Conservation (phyloP, 2,113 vertebrate genomes). For the Callocephalon fimbriatum region DNA sequence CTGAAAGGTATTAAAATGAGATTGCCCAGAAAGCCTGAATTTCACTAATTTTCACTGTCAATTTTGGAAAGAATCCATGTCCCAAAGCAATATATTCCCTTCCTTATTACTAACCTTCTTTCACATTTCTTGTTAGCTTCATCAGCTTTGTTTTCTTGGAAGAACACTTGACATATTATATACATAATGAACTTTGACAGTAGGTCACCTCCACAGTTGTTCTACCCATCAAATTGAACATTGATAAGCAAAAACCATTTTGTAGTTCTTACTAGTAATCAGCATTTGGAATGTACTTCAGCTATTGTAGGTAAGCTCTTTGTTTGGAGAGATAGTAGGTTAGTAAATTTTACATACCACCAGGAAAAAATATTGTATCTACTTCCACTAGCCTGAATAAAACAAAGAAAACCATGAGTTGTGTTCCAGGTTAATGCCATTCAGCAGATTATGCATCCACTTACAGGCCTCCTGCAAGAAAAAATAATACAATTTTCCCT, state of each 20-base stretch:
- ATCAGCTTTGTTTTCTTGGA: neutral
- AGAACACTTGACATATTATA: neutral
- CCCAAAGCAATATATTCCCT: neutral
- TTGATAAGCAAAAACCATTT: neutral
- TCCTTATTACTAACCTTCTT: neutral
- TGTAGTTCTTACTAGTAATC: neutral
- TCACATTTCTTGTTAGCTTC: neutral
- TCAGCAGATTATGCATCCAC: neutral
- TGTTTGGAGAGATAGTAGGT: neutral
- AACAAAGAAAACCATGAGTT: neutral
- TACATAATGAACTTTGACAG: neutral
- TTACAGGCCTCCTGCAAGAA: neutral
- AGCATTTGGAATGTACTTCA: neutral
- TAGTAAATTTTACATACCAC: neutral
- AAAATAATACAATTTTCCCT: neutral
- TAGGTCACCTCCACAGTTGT: neutral
- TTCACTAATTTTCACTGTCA: neutral
- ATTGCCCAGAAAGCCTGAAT: neutral
- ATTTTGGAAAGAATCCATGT: neutral
- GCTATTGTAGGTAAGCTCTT: neutral
- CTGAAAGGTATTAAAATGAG: neutral
- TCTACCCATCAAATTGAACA: neutral
- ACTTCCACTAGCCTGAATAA: neutral
- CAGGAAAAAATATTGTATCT: neutral
- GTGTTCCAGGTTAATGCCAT: neutral